Evolutionary conservation across 2,888 invertebrate species (phyloP), one percentile per base, ranked within the genome.

Genomic region (Villa cingulata): DNA sequence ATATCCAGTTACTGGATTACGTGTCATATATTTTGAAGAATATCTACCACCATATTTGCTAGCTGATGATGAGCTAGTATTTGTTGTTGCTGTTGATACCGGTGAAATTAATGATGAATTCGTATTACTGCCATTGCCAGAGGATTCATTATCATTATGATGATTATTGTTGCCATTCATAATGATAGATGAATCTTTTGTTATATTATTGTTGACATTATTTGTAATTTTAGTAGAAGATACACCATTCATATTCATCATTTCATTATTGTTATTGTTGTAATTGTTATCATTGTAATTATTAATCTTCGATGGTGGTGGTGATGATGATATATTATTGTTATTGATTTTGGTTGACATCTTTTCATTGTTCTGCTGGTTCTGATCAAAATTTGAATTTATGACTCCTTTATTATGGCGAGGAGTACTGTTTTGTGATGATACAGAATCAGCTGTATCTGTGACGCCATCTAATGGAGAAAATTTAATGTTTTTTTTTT

Each of bases 1-100:
- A 43, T 57, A 50, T 27, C 61, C 60, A 23, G 60, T 62, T n/a
- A 62, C 61, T 9, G 62, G 59, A 58, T 62, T 65, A 17, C 62
- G 61, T 43, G 57, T 40, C 18, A 48, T 51, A 36, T 20, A 23
- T 47, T 48, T 39, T 19, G 45, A 45, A 18, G 19, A 36, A 10
- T 23, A 23, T 9, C 23, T 44, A 36, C 4, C 36, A 44, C 36
- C 36, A 36, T 44, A 23, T 37, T 37, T 38, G 37, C 36, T 36
- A 34, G 36, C 37, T 20, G 15, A 14, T 34, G 34, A n/a, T 34
- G 20, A n/a, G 17, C 16, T 20, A 34, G 32, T 46, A n/a, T 17
- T 39, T 15, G 45, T 40, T 18, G 34, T 32, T 34, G 18, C 16
- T 12, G 40, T 40, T 16, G 40, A 34, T 17, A 23, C 36, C 27